A percentile compares a stretch with the other conserved stretches of the same genome.
Evolutionary conservation across 53 echinoderm and acorn worm genomes (phyloP).

Genomic region (Antedon mediterranea): DNA sequence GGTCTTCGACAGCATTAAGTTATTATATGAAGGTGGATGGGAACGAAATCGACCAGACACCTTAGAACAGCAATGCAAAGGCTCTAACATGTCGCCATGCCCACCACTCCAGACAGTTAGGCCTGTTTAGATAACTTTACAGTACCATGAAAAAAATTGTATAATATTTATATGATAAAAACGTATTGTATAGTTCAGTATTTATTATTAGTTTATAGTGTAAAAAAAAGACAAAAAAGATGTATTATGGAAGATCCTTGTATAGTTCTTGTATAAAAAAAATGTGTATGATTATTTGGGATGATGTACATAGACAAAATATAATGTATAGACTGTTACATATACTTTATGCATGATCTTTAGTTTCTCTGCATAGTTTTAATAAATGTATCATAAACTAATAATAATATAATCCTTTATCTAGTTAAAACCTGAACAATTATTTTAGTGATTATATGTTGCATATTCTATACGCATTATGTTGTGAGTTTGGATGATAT

Average conservation of each 20-base stretch:
- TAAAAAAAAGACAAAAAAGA: not conserved
- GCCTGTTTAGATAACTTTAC: not conserved
- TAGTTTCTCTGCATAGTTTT: no score
- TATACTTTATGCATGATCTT: not conserved
- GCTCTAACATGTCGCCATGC: not conserved
- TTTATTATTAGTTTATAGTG: not conserved
- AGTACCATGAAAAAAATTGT: not conserved
- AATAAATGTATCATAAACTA: no score
- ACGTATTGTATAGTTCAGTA: not conserved
- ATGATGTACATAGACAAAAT: not conserved
- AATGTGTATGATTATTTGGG: not conserved
- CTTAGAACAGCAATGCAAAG: not conserved
- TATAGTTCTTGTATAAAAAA: not conserved
- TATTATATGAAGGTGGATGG: slow-evolving; percentile 67
- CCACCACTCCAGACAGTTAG: not conserved
- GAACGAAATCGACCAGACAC: not conserved
- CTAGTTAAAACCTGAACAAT: no score
- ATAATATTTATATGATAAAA: no score
- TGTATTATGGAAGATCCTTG: not conserved
- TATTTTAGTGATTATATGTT: no score
- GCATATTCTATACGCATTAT: no score
- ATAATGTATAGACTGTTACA: not conserved
- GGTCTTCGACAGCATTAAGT: slow-evolving; percentile 76
- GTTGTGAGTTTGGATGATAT: no score
- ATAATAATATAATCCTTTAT: no score